A percentile compares a stretch with the other conserved stretches of the same genome.
Evolutionary conservation across 2,797 vertebrate genomes (phyloP).

Genomic region (Ataeniobius toweri): DNA sequence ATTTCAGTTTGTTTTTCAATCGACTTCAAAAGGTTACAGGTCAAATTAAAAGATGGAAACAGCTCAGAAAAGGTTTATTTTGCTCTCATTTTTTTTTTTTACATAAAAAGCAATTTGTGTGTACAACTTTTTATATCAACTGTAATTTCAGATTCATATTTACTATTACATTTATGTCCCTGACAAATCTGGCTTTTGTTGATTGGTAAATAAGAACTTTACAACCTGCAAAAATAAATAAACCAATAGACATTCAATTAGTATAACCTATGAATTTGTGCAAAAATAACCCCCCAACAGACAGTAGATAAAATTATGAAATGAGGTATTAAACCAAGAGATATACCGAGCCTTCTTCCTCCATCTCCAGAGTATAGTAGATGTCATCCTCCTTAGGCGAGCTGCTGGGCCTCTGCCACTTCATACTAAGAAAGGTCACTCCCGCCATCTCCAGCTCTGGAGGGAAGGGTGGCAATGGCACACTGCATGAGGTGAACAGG

Average conservation of each 20-base stretch:
- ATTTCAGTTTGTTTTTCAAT: background rate
- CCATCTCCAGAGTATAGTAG: conserved; percentile 95
- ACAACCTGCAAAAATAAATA: background rate
- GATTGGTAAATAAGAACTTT: background rate
- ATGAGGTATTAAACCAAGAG: background rate
- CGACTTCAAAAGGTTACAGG: background rate
- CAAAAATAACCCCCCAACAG: background rate
- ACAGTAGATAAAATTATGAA: background rate
- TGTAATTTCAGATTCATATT: background rate
- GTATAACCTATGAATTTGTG: background rate
- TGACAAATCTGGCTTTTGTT: background rate
- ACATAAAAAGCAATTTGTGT: background rate
- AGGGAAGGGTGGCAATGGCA: conserved; percentile 90
- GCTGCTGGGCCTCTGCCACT: conserved; percentile 92
- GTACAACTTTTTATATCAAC: background rate
- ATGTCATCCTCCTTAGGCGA: conserved; percentile 96
- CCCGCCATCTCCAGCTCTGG: conserved; percentile 90
- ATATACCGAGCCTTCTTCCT: conserved; percentile 94
- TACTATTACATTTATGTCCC: background rate
- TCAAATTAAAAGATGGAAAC: background rate
- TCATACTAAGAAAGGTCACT: conserved; percentile 92
- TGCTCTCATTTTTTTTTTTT: background rate
- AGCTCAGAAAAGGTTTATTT: background rate
- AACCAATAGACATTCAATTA: no score
- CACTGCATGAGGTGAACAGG: conserved; percentile 97